Base-by-base conservation (phyloP, 2,797 vertebrate species). In the Cossypha caffra region DNA sequence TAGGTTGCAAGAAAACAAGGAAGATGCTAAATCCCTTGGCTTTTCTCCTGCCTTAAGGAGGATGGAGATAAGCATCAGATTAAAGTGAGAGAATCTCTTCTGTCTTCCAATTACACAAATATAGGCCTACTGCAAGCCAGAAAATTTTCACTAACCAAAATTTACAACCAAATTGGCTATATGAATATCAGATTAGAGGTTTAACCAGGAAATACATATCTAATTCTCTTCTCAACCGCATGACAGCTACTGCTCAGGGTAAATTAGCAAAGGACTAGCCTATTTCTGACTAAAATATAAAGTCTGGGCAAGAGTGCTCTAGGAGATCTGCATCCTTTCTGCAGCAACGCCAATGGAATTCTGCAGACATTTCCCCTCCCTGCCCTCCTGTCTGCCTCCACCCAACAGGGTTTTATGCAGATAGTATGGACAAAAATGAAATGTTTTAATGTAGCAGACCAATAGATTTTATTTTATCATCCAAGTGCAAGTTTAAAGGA, bases 11-110 rank as follows among this genome's bases (percentile, higher is more conserved):
- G 82, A 88, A 91, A 91, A 86, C 79, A 84, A 88, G 73, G 10
- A 35, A 90, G 73, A 89, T 83, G 66, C 88, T 95, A 91, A 95
- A 95, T 93, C 90, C 74, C 43, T 92, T 82, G 79, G 64, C 80
- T 92, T 86, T 95, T 92, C 93, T 97, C 88, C 82, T 85, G 86
- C 88, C 89, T 95, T 94, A 93, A 96, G 93, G 78, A 94, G 86
- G 55, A 92, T 66, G 93, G 81, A 91, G 90, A 96, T 96, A 96
- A 96, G 72, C 14, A 31, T 91, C 88, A 93, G 93, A 68, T 88
- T 97, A 83, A 94, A 94, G 88, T 69, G 76, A 94, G 51, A 78
- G 84, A 74, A 93, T 93, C 61, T 90, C 78, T 88, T 96, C 83
- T 87, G 77, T 96, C 95, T 94, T 92, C 82, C 90, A 96, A 79